Evolutionary conservation across 2,113 vertebrate species (phyloP).

Genomic region (Hiodon alosoides): DNA sequence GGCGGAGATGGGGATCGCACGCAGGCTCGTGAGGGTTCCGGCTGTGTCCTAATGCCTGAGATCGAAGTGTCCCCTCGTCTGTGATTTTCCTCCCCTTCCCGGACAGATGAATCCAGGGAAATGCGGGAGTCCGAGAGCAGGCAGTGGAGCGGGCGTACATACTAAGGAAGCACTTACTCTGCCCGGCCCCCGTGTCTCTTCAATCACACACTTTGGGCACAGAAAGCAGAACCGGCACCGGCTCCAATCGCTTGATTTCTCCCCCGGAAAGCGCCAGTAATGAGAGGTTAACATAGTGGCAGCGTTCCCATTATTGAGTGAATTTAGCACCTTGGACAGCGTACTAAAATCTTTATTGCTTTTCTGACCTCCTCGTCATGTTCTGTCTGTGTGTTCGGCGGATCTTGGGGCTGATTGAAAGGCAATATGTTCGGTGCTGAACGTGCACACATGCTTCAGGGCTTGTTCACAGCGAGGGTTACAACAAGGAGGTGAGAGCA

Average conservation of each 20-base stretch:
- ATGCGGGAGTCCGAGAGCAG: slow-evolving; percentile 35
- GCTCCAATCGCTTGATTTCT: slow-evolving; percentile 50
- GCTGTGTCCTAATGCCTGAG: slow-evolving; percentile 56
- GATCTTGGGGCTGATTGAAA: slow-evolving; percentile 97
- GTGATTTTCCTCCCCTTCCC: slow-evolving; percentile 21
- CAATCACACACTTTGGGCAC: slow-evolving; percentile 59
- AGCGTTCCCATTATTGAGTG: slow-evolving; percentile 98
- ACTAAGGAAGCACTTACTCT: slow-evolving; percentile 71
- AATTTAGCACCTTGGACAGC: slow-evolving; percentile 98
- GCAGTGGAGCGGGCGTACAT: slow-evolving; percentile 58
- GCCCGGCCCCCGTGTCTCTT: slow-evolving; percentile 57
- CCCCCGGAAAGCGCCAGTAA: slow-evolving; percentile 89
- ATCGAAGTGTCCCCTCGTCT: slow-evolving; percentile 51
- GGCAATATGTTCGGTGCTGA: slow-evolving; percentile 95
- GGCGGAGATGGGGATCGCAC: not conserved
- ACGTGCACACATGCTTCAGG: slow-evolving; percentile 94
- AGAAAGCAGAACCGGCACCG: slow-evolving; percentile 62
- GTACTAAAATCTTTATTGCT: slow-evolving; percentile 99
- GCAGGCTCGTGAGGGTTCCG: slow-evolving; percentile 33
- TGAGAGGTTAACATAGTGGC: slow-evolving; percentile 96
- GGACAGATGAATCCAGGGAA: slow-evolving; percentile 40
- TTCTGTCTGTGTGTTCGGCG: slow-evolving; percentile 82
- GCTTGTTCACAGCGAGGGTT: slow-evolving; percentile 87
- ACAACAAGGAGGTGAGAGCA: slow-evolving; percentile 87
- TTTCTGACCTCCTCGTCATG: slow-evolving; percentile 97